phyloP scores from a whole-genome alignment of 2,113 vertebrate genomes.

The Columbina picui region DNA sequence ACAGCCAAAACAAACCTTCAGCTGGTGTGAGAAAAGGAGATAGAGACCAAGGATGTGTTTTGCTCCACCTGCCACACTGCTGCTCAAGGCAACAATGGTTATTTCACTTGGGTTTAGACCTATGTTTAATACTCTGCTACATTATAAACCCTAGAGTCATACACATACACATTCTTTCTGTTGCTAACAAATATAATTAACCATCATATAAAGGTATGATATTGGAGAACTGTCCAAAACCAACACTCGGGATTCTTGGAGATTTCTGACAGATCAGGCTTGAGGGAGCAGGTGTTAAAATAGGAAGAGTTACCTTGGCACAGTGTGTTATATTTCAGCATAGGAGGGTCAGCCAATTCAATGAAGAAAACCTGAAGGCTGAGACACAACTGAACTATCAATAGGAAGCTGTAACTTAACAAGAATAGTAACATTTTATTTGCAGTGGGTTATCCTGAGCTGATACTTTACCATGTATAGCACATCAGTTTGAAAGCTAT shows the following conservation, averaged over 20 bases:
- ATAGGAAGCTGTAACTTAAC: background rate
- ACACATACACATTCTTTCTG: background rate
- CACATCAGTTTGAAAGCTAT: background rate
- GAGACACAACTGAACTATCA: background rate
- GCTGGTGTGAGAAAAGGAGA: background rate
- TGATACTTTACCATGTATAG: background rate
- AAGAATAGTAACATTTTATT: background rate
- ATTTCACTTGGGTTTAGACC: background rate
- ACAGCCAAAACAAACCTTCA: background rate
- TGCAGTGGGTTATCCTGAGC: background rate
- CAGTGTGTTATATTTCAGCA: background rate
- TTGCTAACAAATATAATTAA: background rate
- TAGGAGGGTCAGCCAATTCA: background rate
- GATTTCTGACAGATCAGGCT: background rate
- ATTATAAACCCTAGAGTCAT: background rate
- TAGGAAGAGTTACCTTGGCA: background rate
- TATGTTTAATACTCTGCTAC: background rate
- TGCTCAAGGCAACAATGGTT: background rate
- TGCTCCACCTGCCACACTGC: background rate
- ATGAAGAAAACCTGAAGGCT: background rate
- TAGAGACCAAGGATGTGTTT: background rate
- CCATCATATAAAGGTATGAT: background rate
- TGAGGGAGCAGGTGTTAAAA: background rate
- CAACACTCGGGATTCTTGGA: background rate
- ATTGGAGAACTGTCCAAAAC: background rate